These are phyloP conservation scores for Archilochus colubris DNA, from an alignment of 2,113 vertebrate genomes.

Conservation along the genomic window DNA sequence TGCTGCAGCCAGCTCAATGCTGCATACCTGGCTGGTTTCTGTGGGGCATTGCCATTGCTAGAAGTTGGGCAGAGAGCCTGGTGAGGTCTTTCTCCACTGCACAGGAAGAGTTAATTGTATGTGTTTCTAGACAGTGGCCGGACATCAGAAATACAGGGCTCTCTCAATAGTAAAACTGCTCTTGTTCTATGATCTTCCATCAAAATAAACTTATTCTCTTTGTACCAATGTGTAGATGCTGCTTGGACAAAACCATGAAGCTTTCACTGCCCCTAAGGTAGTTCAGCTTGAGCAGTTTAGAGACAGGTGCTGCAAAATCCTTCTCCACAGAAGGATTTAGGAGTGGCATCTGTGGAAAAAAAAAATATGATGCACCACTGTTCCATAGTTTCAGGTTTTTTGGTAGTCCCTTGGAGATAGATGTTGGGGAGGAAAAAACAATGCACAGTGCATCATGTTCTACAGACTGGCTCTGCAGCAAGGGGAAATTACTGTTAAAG, in stretches of 20 bases:
- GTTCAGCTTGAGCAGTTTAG: not conserved
- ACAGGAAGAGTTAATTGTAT: not conserved
- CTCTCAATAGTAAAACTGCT: not conserved
- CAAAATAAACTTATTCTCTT: not conserved
- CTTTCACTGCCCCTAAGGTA: not conserved
- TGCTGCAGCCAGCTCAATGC: fast-evolving
- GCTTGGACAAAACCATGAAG: not conserved
- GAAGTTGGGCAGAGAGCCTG: not conserved
- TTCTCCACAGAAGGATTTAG: not conserved
- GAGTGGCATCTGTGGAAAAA: not conserved
- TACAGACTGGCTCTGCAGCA: not conserved
- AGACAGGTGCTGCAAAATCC: not conserved
- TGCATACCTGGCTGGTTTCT: not conserved
- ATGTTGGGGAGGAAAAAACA: not conserved
- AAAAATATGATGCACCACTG: not conserved
- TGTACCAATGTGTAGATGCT: not conserved
- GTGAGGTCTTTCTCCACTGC: not conserved
- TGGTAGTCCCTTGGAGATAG: not conserved
- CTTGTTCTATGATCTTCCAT: not conserved
- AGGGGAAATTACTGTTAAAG: not conserved
- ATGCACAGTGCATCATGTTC: fast-evolving
- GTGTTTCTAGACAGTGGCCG: not conserved
- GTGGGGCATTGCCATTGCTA: too few relatives aligned
- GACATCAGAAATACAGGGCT: not conserved
- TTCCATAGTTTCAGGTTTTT: not conserved